phyloP scores from a whole-genome alignment of 1,140 invertebrate genomes.

The Diorhabda sublineata region DNA sequence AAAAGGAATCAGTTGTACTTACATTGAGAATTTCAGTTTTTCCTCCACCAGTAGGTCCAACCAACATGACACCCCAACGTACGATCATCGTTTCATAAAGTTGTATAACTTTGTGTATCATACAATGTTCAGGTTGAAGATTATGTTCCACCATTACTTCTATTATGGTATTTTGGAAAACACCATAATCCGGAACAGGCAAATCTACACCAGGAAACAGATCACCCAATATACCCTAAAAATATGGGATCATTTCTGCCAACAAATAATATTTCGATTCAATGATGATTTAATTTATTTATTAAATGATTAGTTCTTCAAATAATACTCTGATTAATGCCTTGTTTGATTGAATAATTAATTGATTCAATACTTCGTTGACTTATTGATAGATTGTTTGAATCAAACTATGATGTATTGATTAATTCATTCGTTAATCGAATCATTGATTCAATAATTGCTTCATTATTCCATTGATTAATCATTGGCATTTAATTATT shows the following conservation, averaged over 20 bases:
- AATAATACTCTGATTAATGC: too few species aligned
- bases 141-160: constrained; percentile 52
- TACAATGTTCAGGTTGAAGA: constrained; percentile 60
- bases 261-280: too few species aligned
- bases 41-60: constrained; percentile 81
- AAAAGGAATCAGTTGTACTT: constrained; percentile 25
- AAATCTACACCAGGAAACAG: constrained; percentile 81
- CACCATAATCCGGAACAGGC: constrained; percentile 73
- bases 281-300: too few species aligned
- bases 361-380: too few species aligned
- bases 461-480: too few species aligned
- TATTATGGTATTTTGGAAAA: constrained; percentile 59
- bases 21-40: constrained; percentile 70
- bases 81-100: constrained; percentile 90
- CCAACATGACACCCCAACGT: constrained; percentile 89
- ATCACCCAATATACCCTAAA: constrained; percentile 80
- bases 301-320: too few species aligned
- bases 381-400: too few species aligned
- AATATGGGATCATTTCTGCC: neutral
- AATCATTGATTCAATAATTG: too few species aligned
- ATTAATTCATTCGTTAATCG: too few species aligned
- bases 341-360: too few species aligned
- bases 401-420: too few species aligned
- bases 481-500: too few species aligned
- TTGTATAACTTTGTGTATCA: constrained; percentile 76